These are phyloP conservation scores for Stomorhina lunata DNA, from an alignment of 2,888 invertebrate species.

Conservation along the genomic window DNA sequence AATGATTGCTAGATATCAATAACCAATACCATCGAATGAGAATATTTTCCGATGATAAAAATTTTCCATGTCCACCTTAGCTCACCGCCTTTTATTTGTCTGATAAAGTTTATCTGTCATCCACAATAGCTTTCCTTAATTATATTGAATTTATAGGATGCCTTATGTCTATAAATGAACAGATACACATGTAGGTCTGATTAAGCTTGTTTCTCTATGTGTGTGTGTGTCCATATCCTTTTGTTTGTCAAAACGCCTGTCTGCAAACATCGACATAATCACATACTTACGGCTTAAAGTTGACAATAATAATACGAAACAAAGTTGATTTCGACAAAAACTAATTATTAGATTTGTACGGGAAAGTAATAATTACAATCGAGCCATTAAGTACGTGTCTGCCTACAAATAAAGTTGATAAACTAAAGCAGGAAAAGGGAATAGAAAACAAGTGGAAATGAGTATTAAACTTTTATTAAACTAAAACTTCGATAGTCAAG, in stretches of 20 bases:
- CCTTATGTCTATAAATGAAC: too few species aligned
- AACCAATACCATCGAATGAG: too few species aligned
- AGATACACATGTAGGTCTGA: too few species aligned
- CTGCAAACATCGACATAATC: background rate
- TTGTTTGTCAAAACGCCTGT: background rate
- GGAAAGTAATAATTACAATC: slow-evolving; percentile 11
- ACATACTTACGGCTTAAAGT: slow-evolving; percentile 26
- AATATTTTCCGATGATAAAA: too few species aligned
- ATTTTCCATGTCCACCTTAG: too few species aligned
- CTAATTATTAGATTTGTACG: background rate
- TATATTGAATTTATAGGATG: too few species aligned
- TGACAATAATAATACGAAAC: slow-evolving; percentile 6
- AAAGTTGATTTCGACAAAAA: slow-evolving; percentile 5
- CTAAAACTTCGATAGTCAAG: background rate
- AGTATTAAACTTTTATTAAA: too few species aligned
- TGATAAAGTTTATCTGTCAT: too few species aligned
- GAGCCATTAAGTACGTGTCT: slow-evolving; percentile 14
- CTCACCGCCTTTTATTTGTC: too few species aligned
- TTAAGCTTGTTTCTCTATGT: background rate
- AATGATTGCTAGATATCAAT: too few species aligned
- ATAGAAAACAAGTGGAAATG: background rate
- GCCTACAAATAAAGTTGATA: background rate
- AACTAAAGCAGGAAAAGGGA: background rate
- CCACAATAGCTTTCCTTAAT: too few species aligned
- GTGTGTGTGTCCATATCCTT: background rate